A percentile compares a stretch with the other conserved stretches of the same genome.
Evolutionary conservation across 2,113 vertebrate species (phyloP).

Genomic region (Periophthalmus modestus): DNA sequence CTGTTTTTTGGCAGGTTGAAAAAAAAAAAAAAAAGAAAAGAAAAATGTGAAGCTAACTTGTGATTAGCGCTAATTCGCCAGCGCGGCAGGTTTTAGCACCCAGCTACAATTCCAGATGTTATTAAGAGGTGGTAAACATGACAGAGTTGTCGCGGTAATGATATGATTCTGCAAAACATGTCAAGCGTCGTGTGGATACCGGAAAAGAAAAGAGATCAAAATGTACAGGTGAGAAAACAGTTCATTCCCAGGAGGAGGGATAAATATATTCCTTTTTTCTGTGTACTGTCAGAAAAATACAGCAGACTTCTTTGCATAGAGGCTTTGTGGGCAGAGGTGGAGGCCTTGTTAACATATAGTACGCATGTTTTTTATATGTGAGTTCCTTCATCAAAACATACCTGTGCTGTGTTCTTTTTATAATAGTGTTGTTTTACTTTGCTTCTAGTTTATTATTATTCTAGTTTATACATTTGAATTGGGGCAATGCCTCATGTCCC

Average conservation of each 20-base stretch:
- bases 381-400: not conserved
- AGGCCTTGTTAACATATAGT: not conserved
- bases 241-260: not conserved
- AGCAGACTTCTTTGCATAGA: not conserved
- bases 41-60: not conserved
- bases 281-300: not conserved
- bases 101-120: not conserved
- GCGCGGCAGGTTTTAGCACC: not conserved
- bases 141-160: not conserved
- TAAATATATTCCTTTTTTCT: not conserved
- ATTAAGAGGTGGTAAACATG: not conserved
- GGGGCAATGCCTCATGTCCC: too few relatives aligned
- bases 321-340: not conserved
- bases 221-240: not conserved
- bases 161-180: constrained; percentile 3
- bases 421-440: too few relatives aligned
- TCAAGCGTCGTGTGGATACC: not conserved
- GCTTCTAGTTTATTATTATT: too few relatives aligned
- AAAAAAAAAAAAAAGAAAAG: not conserved
- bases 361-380: not conserved
- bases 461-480: too few relatives aligned
- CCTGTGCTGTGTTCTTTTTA: not conserved
- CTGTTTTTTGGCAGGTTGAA: constrained; percentile 2
- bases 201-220: not conserved
- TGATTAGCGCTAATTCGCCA: not conserved